phyloP scores from a whole-genome alignment of 2,797 vertebrate genomes.

The Rhinoraja longicauda region DNA sequence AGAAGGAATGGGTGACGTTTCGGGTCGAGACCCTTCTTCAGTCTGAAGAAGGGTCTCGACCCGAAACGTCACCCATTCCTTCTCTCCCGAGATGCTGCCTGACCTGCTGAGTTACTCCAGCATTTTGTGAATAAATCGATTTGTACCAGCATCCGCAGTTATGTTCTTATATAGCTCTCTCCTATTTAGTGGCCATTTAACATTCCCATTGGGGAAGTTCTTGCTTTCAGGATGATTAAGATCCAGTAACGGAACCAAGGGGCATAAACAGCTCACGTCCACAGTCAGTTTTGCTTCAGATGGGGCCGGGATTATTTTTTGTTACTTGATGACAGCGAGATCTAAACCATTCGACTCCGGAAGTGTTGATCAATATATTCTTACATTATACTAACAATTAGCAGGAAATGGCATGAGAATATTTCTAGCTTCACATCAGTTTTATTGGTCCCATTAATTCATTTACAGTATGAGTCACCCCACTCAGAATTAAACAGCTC shows the following conservation, averaged over 20 bases:
- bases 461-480: background rate
- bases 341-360: background rate
- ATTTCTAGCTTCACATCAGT: background rate
- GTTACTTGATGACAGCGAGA: background rate
- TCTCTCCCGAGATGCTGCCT: too few species aligned
- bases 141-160: too few species aligned
- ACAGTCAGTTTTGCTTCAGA: background rate
- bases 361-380: background rate
- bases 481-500: background rate
- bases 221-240: background rate
- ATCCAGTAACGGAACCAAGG: background rate
- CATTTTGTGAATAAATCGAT: too few species aligned
- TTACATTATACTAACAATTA: background rate
- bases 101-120: too few species aligned
- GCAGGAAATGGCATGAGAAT: background rate
- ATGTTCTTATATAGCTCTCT: too few species aligned
- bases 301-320: background rate
- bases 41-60: too few species aligned
- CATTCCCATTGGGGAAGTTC: background rate
- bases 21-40: too few species aligned
- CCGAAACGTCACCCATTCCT: too few species aligned
- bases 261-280: too few species aligned
- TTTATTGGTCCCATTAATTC: background rate
- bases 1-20: too few species aligned
- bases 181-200: background rate